These are phyloP conservation scores for Sorex maritimensis DNA, from an alignment of 2,797 vertebrate species.

Conservation along the genomic window DNA sequence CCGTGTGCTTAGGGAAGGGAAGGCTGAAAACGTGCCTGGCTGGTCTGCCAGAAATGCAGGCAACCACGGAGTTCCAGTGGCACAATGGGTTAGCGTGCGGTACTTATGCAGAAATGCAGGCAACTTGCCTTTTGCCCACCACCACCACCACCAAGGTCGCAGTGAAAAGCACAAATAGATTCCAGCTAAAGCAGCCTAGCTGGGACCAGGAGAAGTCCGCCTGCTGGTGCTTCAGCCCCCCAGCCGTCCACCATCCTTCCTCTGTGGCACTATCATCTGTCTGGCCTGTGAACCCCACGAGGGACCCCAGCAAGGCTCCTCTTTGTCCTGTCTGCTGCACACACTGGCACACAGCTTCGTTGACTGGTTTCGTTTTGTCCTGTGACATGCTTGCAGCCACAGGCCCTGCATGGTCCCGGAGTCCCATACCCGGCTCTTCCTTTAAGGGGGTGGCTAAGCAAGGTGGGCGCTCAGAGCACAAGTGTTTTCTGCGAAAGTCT, in stretches of 20 bases:
- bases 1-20: background rate
- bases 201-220: background rate
- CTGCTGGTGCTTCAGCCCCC: background rate
- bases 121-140: too few species aligned
- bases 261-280: background rate
- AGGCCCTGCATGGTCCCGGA: background rate
- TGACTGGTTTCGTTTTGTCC: background rate
- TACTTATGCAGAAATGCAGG: background rate
- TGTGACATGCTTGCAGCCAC: background rate
- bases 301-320: background rate
- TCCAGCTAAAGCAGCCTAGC: background rate
- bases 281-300: background rate
- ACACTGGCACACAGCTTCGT: background rate
- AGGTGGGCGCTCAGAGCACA: background rate
- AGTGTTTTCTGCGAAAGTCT: background rate
- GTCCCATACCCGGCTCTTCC: background rate
- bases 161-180: background rate
- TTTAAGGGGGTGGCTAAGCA: background rate
- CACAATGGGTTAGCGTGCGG: too few species aligned
- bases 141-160: too few species aligned
- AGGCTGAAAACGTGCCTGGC: background rate
- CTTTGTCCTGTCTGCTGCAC: background rate
- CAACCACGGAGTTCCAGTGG: too few species aligned
- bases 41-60: background rate
- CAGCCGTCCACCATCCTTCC: fast-evolving